Evolutionary conservation across 2,797 vertebrate species (phyloP), one percentile per base, ranked within the genome.

Genomic region (Rhynchonycteris naso): DNA sequence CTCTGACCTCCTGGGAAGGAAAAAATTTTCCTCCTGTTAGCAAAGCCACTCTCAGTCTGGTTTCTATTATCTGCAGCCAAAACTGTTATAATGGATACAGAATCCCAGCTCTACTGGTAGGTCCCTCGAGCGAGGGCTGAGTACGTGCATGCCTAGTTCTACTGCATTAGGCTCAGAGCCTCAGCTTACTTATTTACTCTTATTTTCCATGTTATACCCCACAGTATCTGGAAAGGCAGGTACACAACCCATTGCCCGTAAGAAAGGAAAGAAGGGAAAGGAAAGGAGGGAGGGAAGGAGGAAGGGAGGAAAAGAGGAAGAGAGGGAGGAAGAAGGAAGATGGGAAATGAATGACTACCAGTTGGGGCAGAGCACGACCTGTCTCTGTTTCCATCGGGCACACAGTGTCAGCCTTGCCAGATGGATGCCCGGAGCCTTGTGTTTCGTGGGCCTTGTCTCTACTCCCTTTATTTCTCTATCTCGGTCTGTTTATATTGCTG

Each of bases 61-160:
- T 79, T 89, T 83, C 58, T 96, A 52, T 69, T 78, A 28, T 58
- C 68, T 83, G 50, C 21, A 91, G 47, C 47, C 52, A 63, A 72
- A 88, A 52, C 35, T 66, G n/a, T 90, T 11, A 26, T 30, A 66
- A 69, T 0, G 89, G 59, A 83, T 69, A 79, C 21, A 93, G 81
- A 91, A 79, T 38, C 30, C n/a, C 28, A 92, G 76, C 47, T 69
- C 7, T 80, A 18, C 69, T 59, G 19, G 24, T 22, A 21, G 74
- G 50, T 59, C 81, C 21, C 21, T 86, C 4, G 11, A 78, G 69
- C 5, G 69, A 38, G 52, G 28, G 21, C 28, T 13, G 7, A 54
- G 24, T 65, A 16, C 74, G 14, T 15, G 30, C 74, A 26, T 38
- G 35, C 65, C 38, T 24, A 66, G 22, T 65, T 47, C 72, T 54